phyloP scores from a whole-genome alignment of 2,797 vertebrate species.

The Netta rufina region DNA sequence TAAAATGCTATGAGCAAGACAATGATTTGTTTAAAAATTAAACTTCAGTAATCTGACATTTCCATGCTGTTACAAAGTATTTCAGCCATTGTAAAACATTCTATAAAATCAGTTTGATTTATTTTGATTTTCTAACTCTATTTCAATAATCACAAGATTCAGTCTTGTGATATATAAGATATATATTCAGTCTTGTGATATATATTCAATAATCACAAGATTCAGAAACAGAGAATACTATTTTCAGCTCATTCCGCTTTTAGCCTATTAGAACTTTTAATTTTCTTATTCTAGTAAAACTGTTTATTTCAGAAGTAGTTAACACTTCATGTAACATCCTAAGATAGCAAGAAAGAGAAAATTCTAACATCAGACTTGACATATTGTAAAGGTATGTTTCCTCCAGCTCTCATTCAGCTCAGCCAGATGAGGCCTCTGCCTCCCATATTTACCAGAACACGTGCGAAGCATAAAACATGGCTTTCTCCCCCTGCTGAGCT shows the following conservation, averaged over 20 bases:
- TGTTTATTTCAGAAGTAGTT: not conserved
- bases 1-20: not conserved
- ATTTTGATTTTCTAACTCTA: not conserved
- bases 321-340: not conserved
- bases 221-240: not conserved
- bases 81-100: not conserved
- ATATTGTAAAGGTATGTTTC: not conserved
- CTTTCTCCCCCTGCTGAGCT: not conserved
- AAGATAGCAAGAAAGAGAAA: not conserved
- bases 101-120: not conserved
- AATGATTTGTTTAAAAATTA: not conserved
- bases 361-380: not conserved
- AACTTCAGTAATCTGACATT: not conserved
- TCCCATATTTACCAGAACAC: not conserved
- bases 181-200: too few species aligned
- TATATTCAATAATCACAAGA: not conserved
- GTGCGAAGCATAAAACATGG: not conserved
- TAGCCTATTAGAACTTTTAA: not conserved
- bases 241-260: not conserved
- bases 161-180: too few species aligned
- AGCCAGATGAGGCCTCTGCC: not conserved
- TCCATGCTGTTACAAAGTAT: not conserved
- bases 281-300: not conserved
- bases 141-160: not conserved
- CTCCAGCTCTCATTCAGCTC: not conserved